phyloP scores from a whole-genome alignment of 2,797 vertebrate genomes.

The Cygnus olor region DNA sequence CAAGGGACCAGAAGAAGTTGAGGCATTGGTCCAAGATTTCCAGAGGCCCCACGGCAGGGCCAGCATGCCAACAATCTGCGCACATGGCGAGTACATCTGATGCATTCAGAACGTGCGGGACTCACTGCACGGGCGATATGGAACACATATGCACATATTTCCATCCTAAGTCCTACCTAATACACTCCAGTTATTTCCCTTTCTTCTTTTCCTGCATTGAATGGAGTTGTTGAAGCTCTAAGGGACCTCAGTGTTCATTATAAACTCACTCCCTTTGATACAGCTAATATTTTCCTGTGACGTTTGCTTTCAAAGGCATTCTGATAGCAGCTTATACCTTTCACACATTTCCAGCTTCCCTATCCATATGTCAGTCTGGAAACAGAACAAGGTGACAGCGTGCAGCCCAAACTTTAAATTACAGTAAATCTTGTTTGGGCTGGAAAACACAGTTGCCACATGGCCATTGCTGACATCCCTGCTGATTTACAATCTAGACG shows the following conservation, averaged over 20 bases:
- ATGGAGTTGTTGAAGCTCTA: neutral
- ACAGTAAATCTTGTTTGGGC: neutral
- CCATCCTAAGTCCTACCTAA: constrained; percentile 24
- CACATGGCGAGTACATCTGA: neutral
- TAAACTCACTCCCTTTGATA: constrained; percentile 19
- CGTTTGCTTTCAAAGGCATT: constrained; percentile 17
- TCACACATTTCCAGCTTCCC: neutral
- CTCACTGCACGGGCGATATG: neutral
- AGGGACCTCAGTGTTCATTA: accelerated
- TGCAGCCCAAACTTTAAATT: neutral
- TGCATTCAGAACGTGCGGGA: neutral
- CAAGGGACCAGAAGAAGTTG: neutral
- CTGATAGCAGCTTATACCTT: neutral
- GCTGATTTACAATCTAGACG: neutral
- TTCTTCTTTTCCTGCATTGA: neutral
- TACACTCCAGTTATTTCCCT: neutral
- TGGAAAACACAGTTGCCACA: neutral
- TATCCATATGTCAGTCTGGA: neutral
- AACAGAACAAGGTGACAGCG: neutral
- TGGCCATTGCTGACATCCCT: neutral
- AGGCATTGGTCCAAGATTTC: constrained; percentile 26
- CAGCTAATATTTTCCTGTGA: neutral
- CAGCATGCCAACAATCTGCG: constrained; percentile 27
- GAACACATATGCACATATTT: constrained; percentile 35
- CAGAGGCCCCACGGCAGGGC: neutral